phyloP scores from a whole-genome alignment of 2,113 vertebrate genomes.

The Trochalopteron elliotii region DNA sequence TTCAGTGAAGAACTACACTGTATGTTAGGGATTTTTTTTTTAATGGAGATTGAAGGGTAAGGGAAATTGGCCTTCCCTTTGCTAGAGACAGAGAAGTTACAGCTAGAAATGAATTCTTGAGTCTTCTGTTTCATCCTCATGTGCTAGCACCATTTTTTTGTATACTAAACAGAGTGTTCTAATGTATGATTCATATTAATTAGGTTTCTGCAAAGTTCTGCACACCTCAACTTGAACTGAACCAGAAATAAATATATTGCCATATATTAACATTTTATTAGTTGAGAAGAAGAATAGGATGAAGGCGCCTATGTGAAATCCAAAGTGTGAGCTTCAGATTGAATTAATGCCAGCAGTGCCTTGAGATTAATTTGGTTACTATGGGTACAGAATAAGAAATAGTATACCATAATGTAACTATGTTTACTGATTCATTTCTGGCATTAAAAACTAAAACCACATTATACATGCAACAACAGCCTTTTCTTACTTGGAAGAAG shows the following conservation, averaged over 20 bases:
- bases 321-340: constrained; percentile 65
- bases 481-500: constrained; percentile 62
- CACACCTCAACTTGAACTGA: constrained; percentile 72
- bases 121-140: constrained; percentile 41
- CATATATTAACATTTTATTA: constrained; percentile 78
- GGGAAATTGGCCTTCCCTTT: not conserved
- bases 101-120: not conserved
- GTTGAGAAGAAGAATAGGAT: constrained; percentile 64
- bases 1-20: not conserved
- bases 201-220: constrained; percentile 69
- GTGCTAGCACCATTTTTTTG: constrained; percentile 2
- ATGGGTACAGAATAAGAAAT: constrained; percentile 74
- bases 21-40: not conserved
- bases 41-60: not conserved
- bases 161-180: constrained; percentile 42
- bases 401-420: constrained; percentile 67
- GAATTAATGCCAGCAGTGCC: constrained; percentile 70
- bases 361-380: constrained; percentile 79
- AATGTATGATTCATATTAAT: constrained; percentile 78
- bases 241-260: constrained; percentile 77
- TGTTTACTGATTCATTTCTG: constrained; percentile 76
- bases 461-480: constrained; percentile 68
- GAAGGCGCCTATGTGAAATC: constrained; percentile 73
- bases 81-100: constrained; percentile 15
- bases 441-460: constrained; percentile 66